Evolutionary conservation across 2,888 invertebrate genomes (phyloP), one percentile per base, ranked within the genome.

Genomic region (Andrena camellia): DNA sequence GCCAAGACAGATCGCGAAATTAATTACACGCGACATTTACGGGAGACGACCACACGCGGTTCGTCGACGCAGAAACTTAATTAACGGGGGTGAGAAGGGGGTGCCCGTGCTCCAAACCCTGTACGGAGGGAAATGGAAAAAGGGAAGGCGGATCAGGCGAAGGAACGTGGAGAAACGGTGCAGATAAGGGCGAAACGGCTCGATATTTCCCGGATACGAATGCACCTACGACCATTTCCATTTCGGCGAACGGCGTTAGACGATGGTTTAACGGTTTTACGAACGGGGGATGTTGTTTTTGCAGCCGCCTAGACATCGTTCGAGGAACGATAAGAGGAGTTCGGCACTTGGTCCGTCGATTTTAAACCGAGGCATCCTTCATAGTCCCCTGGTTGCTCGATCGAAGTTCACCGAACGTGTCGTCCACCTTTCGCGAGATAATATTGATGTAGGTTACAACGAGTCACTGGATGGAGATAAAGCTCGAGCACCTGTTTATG

Each of bases 21-120:
- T 73, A 81, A 81, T 81, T 79, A 73, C 67, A 72, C 72, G 78
- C 62, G 67, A 71, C 81, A 72, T 81, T 81, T 78, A 64, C 72
- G 79, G 69, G 69, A 33, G 48, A 69, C 50, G 52, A 73, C 69
- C 31, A 50, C 23, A 17, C 60, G 13, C 52, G 63, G 57, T 66
- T 64, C 59, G 54, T 5, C 64, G 17, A 60, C 33, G 54, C 52
- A 63, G 67, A 71, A 71, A 71, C 54, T 64, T 75, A 70, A 74
- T 81, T 72, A 73, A 73, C 64, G 69, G 17, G 20, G 35, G 52
- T 6, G 52, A 7, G 48, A 52, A 26, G 20, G 42, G 23, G 33
- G 6, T 2, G 13, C 26, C 20, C 13, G 7, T 71, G 33, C 7
- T 26, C 48, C 54, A 20, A 48, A 29, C n/a, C 31, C 42, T 26